Evolutionary conservation across 2,113 vertebrate genomes (phyloP).

Genomic region (Passerina amoena): DNA sequence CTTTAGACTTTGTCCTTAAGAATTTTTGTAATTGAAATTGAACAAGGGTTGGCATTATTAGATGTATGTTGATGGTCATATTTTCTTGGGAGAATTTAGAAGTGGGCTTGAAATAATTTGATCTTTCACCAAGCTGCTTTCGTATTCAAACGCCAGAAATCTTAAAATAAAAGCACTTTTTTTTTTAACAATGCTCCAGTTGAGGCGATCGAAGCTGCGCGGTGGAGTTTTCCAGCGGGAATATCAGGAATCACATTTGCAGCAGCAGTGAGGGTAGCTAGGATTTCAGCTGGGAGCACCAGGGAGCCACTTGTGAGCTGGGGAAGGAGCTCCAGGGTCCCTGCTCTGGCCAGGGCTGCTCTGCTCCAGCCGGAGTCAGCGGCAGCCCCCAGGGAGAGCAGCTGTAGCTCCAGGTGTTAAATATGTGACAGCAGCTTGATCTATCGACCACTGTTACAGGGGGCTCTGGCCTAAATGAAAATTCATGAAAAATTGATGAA

Average conservation of each 20-base stretch:
- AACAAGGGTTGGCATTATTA: background rate
- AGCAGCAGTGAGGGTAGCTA: background rate
- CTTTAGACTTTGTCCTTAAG: background rate
- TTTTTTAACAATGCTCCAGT: background rate
- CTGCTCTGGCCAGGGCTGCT: background rate
- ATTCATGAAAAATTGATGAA: slow-evolving; percentile 99
- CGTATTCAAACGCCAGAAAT: background rate
- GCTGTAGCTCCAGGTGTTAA: slow-evolving; percentile 90
- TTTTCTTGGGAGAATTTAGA: background rate
- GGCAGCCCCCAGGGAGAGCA: slow-evolving; percentile 73
- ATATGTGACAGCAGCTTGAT: slow-evolving; percentile 92
- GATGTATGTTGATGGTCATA: background rate
- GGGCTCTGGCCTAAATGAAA: slow-evolving; percentile 92
- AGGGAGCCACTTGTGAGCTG: background rate
- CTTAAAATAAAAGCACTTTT: background rate
- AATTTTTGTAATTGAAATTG: background rate
- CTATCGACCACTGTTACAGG: slow-evolving; percentile 95
- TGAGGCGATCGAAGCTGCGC: background rate
- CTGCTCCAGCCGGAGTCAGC: slow-evolving; percentile 68
- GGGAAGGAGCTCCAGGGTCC: slow-evolving; percentile 7
- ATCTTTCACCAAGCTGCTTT: background rate
- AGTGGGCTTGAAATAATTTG: background rate
- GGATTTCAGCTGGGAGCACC: slow-evolving; percentile 25
- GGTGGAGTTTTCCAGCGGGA: background rate
- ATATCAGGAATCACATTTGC: background rate